A percentile compares a stretch with the other conserved stretches of the same genome.
Conservation (phyloP, 1,140 invertebrate species). For the Stegodyphus dumicola region DNA sequence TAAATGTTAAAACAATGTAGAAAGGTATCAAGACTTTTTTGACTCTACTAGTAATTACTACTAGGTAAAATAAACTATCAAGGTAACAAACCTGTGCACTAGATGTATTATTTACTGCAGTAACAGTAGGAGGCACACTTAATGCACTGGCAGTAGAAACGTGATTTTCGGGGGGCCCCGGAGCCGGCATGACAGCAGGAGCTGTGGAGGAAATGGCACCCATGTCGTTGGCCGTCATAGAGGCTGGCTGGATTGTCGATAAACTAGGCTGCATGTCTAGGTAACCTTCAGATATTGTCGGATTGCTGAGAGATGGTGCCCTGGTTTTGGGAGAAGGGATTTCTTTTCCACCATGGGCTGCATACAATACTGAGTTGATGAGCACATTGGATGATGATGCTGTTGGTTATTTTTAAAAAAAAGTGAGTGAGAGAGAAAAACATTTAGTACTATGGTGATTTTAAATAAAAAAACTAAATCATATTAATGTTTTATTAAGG, state of each 20-base stretch:
- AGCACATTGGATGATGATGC: conserved; percentile 5
- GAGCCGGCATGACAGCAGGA: background rate
- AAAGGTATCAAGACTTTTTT: too few relatives aligned
- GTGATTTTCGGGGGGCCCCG: background rate
- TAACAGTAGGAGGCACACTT: background rate
- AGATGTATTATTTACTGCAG: too few relatives aligned
- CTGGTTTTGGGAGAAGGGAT: background rate
- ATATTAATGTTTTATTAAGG: too few relatives aligned
- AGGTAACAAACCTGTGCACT: too few relatives aligned
- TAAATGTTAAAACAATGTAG: too few relatives aligned
- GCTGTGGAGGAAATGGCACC: conserved; percentile 15
- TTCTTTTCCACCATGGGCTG: background rate
- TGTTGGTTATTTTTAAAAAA: background rate
- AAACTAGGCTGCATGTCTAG: background rate
- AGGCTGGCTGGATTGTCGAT: background rate
- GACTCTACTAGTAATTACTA: too few relatives aligned
- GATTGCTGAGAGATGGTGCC: background rate
- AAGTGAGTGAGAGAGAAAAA: background rate
- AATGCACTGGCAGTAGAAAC: background rate
- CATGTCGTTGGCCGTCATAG: background rate
- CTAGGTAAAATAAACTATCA: too few relatives aligned
- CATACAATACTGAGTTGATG: conserved; percentile 34
- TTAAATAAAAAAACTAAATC: too few relatives aligned
- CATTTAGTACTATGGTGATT: background rate
- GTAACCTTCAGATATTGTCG: background rate